Percentiles rank a stretch among this genome's conserved stretches.
Conservation (phyloP, 2,113 vertebrate species). For the Synodontis membranacea region DNA sequence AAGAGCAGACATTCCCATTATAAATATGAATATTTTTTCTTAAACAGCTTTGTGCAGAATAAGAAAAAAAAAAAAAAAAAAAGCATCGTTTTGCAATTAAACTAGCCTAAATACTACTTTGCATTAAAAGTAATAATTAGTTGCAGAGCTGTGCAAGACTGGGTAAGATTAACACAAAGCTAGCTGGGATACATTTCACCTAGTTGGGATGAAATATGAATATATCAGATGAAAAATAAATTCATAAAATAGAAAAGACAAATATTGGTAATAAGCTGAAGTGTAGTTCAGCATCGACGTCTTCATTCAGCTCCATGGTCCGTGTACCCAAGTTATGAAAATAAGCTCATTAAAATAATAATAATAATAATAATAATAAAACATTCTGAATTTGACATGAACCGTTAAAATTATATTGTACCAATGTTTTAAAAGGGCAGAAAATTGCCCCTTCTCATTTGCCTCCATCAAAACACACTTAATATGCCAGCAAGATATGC, state of each 20-base stretch:
- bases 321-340: not conserved
- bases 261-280: not conserved
- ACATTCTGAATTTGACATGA: not conserved
- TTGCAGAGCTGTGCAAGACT: not conserved
- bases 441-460: not conserved
- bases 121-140: not conserved
- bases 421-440: not conserved
- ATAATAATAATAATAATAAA: not conserved
- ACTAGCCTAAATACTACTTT: not conserved
- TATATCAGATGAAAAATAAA: not conserved
- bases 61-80: too few species aligned
- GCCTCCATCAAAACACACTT: not conserved
- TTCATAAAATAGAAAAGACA: not conserved
- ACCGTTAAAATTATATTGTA: not conserved
- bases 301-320: not conserved
- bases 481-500: slow-evolving; percentile 53
- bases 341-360: not conserved
- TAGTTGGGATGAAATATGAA: not conserved
- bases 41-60: not conserved
- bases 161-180: not conserved
- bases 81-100: not conserved
- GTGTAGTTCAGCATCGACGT: not conserved
- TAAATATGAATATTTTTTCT: not conserved
- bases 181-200: not conserved
- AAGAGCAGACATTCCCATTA: not conserved